Percentiles rank a stretch among this genome's conserved stretches.
These are phyloP conservation scores for Asteroscopus sphinx DNA, from an alignment of 2,888 invertebrate species.

Conservation along the genomic window DNA sequence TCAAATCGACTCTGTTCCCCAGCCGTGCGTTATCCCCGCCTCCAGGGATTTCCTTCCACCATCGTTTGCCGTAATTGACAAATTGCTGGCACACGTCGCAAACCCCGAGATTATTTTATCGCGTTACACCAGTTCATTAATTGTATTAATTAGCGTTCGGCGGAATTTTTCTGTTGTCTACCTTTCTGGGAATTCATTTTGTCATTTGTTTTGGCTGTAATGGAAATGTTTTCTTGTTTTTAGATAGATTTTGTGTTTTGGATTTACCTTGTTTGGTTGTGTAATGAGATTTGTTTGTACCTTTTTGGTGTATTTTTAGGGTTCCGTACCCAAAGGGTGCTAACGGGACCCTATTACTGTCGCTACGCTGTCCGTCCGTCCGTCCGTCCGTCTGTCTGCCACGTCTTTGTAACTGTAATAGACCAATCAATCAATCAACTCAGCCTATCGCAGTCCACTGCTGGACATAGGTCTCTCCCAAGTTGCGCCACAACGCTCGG, in stretches of 20 bases:
- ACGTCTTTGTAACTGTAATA: too few relatives aligned
- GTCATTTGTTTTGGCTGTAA: neutral
- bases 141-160: conserved; percentile 52
- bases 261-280: conserved; percentile 1
- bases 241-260: neutral
- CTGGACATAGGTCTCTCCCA: too few relatives aligned
- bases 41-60: conserved; percentile 41
- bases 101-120: conserved; percentile 55
- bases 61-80: conserved; percentile 54
- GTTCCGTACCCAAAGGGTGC: too few relatives aligned
- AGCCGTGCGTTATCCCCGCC: conserved; percentile 30
- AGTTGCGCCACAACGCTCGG: too few relatives aligned
- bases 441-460: too few relatives aligned
- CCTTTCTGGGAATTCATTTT: conserved; percentile 10
- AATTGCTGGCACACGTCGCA: conserved; percentile 44
- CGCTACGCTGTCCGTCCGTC: too few relatives aligned
- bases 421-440: too few relatives aligned
- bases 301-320: too few relatives aligned
- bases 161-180: conserved; percentile 27
- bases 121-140: conserved; percentile 52
- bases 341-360: too few relatives aligned
- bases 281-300: neutral
- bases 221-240: neutral
- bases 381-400: too few relatives aligned
- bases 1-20: conserved; percentile 3